Evolutionary conservation across 2,888 invertebrate species (phyloP).

Genomic region (Lasioglossum vierecki): DNA sequence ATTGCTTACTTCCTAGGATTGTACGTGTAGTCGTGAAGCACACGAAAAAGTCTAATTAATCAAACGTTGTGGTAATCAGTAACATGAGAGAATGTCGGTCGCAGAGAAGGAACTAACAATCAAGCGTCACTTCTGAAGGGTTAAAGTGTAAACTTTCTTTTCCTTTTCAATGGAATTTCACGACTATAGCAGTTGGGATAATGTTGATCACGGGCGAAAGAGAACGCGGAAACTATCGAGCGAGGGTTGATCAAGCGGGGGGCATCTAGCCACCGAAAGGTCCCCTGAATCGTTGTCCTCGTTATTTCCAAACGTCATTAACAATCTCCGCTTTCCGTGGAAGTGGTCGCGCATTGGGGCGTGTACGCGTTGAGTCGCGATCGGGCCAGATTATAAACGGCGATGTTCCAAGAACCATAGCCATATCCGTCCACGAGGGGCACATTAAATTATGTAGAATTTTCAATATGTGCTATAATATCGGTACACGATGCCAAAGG

Average conservation of each 20-base stretch:
- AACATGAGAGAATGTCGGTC: no score
- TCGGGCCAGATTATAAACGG: conserved; percentile 50
- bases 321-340: conserved; percentile 27
- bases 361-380: conserved; percentile 16
- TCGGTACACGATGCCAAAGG: conserved; percentile 55
- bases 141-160: not conserved
- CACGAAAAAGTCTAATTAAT: not conserved
- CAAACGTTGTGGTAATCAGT: no score
- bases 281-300: not conserved
- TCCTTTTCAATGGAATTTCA: not conserved
- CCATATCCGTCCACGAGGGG: conserved; percentile 55
- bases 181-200: not conserved
- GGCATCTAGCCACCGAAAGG: conserved; percentile 8
- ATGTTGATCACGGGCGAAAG: not conserved
- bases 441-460: conserved; percentile 68
- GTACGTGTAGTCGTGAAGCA: no score
- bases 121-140: not conserved
- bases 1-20: no score
- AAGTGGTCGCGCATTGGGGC: conserved; percentile 5
- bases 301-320: conserved; percentile 13
- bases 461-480: conserved; percentile 66
- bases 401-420: conserved; percentile 53
- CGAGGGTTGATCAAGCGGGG: not conserved
- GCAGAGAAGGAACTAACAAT: no score
- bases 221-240: not conserved